These are phyloP conservation scores for Numenius phaeopus DNA, from an alignment of 2,797 vertebrate genomes.

Conservation along the genomic window DNA sequence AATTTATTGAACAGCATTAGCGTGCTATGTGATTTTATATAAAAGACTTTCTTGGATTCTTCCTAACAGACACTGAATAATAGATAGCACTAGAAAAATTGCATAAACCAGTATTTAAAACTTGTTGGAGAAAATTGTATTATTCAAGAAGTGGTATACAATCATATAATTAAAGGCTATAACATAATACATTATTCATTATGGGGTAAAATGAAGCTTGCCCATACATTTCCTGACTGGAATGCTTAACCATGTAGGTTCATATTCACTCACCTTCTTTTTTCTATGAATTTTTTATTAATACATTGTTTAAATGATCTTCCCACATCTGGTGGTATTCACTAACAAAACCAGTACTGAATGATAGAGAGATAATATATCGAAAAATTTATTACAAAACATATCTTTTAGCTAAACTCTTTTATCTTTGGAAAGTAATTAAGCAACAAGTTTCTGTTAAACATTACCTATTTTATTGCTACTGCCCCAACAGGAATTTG, in stretches of 20 bases:
- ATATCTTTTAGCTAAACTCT: background rate
- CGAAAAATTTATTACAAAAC: background rate
- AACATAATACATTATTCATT: background rate
- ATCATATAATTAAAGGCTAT: background rate
- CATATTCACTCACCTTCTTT: background rate
- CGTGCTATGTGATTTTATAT: background rate
- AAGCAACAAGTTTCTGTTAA: slow-evolving; percentile 19
- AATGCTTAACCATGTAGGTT: background rate
- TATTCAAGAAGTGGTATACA: background rate
- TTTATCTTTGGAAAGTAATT: slow-evolving; percentile 24
- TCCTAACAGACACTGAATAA: background rate
- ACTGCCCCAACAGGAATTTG: background rate
- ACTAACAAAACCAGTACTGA: background rate
- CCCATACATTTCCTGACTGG: background rate
- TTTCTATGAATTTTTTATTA: background rate
- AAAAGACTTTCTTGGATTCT: background rate
- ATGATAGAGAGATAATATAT: background rate
- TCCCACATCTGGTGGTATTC: background rate
- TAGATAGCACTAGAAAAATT: background rate
- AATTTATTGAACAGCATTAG: background rate
- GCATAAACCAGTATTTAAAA: background rate
- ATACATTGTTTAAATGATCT: background rate
- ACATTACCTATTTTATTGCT: background rate
- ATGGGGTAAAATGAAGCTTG: background rate
- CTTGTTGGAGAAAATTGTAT: background rate